Conservation (phyloP, 2,797 vertebrate genomes). For the Myotis daubentonii region DNA sequence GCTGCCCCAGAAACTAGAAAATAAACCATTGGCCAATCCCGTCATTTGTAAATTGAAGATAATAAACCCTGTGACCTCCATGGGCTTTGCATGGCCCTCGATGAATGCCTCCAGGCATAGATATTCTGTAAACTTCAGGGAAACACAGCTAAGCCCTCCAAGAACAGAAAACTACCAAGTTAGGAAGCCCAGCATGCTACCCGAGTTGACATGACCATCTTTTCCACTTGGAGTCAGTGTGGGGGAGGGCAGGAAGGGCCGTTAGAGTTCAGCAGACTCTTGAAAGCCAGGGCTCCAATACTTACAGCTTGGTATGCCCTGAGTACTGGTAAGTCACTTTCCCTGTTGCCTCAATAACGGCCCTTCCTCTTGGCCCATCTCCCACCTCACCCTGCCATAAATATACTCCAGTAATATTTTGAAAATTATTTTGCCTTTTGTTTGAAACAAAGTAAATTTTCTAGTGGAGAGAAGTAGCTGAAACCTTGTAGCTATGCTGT, state of each 20-base stretch:
- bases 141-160: not conserved
- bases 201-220: not conserved
- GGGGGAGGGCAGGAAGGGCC: fast-evolving
- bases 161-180: not conserved
- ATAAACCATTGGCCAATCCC: not conserved
- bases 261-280: not conserved
- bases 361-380: not conserved
- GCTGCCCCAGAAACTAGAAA: not conserved
- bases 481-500: not conserved
- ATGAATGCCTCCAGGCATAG: not conserved
- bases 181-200: not conserved
- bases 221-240: not conserved
- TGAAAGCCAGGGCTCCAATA: not conserved
- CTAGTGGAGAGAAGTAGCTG: not conserved
- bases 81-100: not conserved
- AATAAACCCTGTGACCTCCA: not conserved
- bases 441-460: not conserved
- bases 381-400: not conserved
- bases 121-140: not conserved
- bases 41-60: not conserved
- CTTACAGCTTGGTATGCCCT: not conserved
- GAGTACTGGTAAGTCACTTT: not conserved
- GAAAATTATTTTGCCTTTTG: not conserved
- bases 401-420: not conserved
- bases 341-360: not conserved